Base-by-base conservation (phyloP, 2,113 vertebrate genomes). In the Tupaia tana region DNA sequence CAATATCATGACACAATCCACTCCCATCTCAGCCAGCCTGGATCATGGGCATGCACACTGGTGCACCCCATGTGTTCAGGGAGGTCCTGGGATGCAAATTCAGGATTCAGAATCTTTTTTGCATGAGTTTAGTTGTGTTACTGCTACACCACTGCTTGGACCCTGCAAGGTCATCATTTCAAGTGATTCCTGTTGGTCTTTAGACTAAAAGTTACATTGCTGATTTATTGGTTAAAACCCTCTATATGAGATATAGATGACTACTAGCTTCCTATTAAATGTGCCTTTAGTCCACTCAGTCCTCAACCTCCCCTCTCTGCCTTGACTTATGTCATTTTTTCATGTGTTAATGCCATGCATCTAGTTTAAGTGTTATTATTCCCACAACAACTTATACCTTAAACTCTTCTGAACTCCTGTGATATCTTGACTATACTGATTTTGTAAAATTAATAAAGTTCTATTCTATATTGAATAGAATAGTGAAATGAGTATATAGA, bases 381-480 rank as follows among this genome's bases (percentile, higher is more conserved):
- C 31, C 16, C 7, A 61, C 24, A 20, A 18, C 15, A 54, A 70
- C 24, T 75, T 84, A 16, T 56, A 70, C 84, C 24, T 10, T 52
- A 61, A 59, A 34, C 22, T n/a, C n/a, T 29, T 56, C 43, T 67
- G 18, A 80, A 70, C 34, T 94, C 22, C 19, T 80, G 27, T 75
- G 29, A 7, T 66, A 84, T 74, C 93, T 80, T 90, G 74, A 71
- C 29, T 89, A n/a, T 63, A 29, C 31, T 15, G 56, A 15, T 71
- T 83, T 73, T 85, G 29, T 85, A 59, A 70, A 19, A 56, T 6
- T 86, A 73, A 73, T 90, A 69, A 59, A 85, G 81, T 93, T 90
- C 63, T 90, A 12, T 43, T 82, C 52, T 86, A 6, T 77, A 18
- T 63, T 89, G 8, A 9, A 77, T 3, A 43, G 43, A 43, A 43